A percentile compares a stretch with the other conserved stretches of the same genome.
These are phyloP conservation scores for Megalurothrips usitatus DNA, from an alignment of 2,888 invertebrate genomes.

Conservation along the genomic window DNA sequence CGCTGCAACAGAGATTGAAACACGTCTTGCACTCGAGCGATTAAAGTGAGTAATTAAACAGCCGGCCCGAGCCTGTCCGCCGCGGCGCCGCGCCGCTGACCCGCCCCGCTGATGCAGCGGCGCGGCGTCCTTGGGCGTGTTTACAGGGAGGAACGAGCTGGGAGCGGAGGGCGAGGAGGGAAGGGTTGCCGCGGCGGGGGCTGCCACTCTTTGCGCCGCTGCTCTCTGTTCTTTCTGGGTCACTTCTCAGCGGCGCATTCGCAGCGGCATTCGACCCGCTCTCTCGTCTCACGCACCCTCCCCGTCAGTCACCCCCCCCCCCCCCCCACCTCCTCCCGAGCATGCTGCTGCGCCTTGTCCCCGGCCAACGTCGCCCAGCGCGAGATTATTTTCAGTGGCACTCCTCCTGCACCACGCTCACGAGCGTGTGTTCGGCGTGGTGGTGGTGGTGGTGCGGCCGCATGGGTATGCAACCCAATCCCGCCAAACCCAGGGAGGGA, in stretches of 20 bases:
- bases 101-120: too few relatives aligned
- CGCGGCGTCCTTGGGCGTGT: too few relatives aligned
- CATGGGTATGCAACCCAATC: not conserved
- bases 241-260: constrained; percentile 19
- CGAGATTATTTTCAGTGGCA: too few relatives aligned
- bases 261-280: too few relatives aligned
- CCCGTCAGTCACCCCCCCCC: not conserved
- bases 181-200: not conserved
- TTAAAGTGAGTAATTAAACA: not conserved
- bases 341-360: not conserved
- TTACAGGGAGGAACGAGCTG: too few relatives aligned
- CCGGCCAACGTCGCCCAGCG: not conserved
- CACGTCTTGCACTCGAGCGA: not conserved
- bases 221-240: not conserved
- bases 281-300: too few relatives aligned
- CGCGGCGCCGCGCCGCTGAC: too few relatives aligned
- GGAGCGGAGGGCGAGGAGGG: too few relatives aligned
- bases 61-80: not conserved
- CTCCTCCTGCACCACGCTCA: not conserved
- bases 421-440: not conserved
- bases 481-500: not conserved
- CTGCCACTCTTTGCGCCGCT: not conserved
- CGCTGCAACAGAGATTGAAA: constrained; percentile 53
- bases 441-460: not conserved
- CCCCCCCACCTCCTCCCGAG: not conserved